Evolutionary conservation across 35 echinoderm and acorn worm species (phyloP).

Genomic region (Strongylocentrotus purpuratus): DNA sequence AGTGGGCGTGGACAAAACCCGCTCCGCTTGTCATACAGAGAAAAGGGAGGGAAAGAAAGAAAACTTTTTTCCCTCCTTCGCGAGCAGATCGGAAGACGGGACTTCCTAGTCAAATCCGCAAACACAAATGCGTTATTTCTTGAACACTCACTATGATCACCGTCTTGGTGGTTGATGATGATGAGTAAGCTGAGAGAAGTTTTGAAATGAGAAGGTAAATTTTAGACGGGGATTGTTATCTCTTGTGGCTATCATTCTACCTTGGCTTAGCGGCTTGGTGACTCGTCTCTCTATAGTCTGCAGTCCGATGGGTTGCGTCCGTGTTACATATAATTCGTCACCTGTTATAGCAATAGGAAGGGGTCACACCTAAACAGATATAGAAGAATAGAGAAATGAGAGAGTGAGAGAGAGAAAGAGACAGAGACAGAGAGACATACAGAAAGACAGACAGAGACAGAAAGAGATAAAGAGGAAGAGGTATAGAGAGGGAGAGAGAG

Average conservation of each 20-base stretch:
- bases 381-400: neutral
- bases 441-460: neutral
- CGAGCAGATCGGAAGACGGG: neutral
- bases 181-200: neutral
- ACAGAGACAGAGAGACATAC: neutral
- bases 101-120: neutral
- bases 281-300: neutral
- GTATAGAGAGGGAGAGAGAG: neutral
- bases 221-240: neutral
- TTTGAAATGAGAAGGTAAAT: neutral
- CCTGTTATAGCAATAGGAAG: conserved; percentile 1
- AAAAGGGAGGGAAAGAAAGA: neutral
- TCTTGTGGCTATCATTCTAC: neutral
- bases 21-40: neutral
- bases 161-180: neutral
- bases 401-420: neutral
- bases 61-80: conserved; percentile 1
- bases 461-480: neutral
- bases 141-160: neutral
- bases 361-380: conserved; percentile 14
- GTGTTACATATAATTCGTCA: neutral
- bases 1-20: neutral
- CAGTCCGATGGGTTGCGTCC: neutral
- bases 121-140: conserved; percentile 4
- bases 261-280: neutral